Evolutionary conservation across 2,113 vertebrate species (phyloP).

Genomic region (Alosa alosa): DNA sequence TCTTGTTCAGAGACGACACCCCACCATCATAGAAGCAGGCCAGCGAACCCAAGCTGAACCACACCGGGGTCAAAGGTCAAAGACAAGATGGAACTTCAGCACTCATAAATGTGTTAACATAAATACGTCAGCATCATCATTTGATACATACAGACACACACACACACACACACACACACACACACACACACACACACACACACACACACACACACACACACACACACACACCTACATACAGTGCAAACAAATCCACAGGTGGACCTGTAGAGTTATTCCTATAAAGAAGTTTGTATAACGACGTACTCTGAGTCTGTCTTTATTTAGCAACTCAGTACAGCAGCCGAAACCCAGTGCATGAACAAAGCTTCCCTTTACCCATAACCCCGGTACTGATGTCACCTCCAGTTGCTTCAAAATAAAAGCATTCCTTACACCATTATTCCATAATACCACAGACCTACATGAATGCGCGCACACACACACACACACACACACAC

Average conservation of each 20-base stretch:
- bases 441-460: too few relatives aligned
- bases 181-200: not conserved
- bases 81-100: not conserved
- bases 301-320: too few relatives aligned
- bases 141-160: not conserved
- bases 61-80: not conserved
- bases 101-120: not conserved
- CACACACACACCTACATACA: not conserved
- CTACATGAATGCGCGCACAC: not conserved
- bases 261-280: too few relatives aligned
- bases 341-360: too few relatives aligned
- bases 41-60: constrained; percentile 61
- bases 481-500: constrained; percentile 15
- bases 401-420: too few relatives aligned
- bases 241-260: too few relatives aligned
- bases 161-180: not conserved
- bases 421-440: too few relatives aligned
- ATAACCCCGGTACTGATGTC: too few relatives aligned
- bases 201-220: not conserved
- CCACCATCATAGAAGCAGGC: constrained; percentile 53
- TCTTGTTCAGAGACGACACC: constrained; percentile 40
- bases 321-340: too few relatives aligned
- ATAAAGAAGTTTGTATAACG: too few relatives aligned
- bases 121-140: not conserved
- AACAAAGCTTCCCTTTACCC: too few relatives aligned